A percentile compares a stretch with the other conserved stretches of the same genome.
These are phyloP conservation scores for Hetaerina americana DNA, from an alignment of 1,140 invertebrate genomes.

Conservation along the genomic window DNA sequence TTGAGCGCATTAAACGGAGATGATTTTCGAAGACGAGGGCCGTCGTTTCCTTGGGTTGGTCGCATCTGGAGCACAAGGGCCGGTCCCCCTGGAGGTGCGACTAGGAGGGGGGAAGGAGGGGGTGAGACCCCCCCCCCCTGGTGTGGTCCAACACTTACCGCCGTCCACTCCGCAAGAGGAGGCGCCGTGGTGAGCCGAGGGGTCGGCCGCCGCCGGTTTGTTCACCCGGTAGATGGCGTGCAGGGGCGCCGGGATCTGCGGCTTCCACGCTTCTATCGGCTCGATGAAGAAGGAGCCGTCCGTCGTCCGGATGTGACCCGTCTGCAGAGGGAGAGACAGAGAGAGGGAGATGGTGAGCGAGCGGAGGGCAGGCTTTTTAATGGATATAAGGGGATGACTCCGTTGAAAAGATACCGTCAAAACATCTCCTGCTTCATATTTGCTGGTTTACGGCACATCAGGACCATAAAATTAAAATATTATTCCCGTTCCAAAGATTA, in stretches of 20 bases:
- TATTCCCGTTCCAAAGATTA: too few species aligned
- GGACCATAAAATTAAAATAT: too few species aligned
- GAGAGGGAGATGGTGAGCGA: neutral
- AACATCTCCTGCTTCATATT: too few species aligned
- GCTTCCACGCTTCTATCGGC: conserved; percentile 22
- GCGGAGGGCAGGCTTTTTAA: too few species aligned
- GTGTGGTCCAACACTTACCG: neutral
- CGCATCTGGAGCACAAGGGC: too few species aligned
- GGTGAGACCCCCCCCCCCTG: neutral
- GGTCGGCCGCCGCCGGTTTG: neutral
- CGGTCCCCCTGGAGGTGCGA: too few species aligned
- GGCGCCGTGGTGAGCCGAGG: neutral
- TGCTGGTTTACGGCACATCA: too few species aligned
- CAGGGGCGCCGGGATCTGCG: neutral
- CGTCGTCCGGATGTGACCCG: conserved; percentile 45
- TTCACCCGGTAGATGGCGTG: neutral
- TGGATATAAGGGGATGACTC: too few species aligned
- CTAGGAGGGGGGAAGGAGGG: neutral
- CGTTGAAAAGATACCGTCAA: too few species aligned
- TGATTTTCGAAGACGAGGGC: too few species aligned
- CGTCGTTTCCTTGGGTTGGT: too few species aligned
- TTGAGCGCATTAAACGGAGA: too few species aligned
- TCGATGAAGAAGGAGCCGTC: conserved; percentile 47
- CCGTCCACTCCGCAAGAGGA: neutral
- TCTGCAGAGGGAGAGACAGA: conserved; percentile 32